A percentile compares a stretch with the other conserved stretches of the same genome.
Conservation (phyloP, 2,113 vertebrate genomes). For the Perca flavescens region DNA sequence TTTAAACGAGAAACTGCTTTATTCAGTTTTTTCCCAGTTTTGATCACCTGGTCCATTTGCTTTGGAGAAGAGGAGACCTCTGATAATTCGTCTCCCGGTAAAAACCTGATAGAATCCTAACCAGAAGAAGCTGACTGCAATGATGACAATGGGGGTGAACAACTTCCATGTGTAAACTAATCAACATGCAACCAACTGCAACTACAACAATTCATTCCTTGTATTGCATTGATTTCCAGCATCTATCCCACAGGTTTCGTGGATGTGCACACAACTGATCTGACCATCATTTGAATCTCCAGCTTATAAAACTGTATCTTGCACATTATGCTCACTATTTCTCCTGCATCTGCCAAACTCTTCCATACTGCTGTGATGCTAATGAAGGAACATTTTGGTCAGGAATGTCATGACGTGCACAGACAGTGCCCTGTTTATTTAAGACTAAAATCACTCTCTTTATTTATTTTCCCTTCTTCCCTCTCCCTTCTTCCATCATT, state of each 20-base stretch:
- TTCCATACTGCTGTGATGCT: not conserved
- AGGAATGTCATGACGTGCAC: not conserved
- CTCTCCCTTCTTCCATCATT: conserved; percentile 1
- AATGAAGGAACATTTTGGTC: not conserved
- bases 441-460: not conserved
- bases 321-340: not conserved
- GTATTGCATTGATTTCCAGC: not conserved
- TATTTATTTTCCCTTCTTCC: not conserved
- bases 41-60: too few species aligned
- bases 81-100: too few species aligned
- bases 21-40: too few species aligned
- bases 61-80: too few species aligned
- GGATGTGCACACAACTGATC: not conserved
- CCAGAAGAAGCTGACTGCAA: too few species aligned
- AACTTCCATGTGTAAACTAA: not conserved
- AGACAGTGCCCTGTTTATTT: not conserved
- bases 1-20: too few species aligned
- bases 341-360: conserved; percentile 2
- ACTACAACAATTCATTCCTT: not conserved
- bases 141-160: too few species aligned
- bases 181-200: not conserved
- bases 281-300: not conserved
- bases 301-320: not conserved
- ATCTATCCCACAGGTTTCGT: not conserved
- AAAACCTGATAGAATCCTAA: too few species aligned